phyloP scores from a whole-genome alignment of 1,140 invertebrate genomes.

The Hydropsyche tenuis region DNA sequence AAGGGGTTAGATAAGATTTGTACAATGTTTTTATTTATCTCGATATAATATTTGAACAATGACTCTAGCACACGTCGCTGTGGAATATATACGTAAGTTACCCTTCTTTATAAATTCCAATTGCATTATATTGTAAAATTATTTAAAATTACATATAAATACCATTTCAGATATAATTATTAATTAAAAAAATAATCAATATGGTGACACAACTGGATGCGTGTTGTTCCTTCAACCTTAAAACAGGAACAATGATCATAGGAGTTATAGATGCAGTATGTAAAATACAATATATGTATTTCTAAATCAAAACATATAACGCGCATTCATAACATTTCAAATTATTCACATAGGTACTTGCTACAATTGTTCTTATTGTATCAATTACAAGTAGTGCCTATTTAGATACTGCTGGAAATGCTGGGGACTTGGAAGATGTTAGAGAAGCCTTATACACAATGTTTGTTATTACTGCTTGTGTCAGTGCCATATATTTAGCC shows the following conservation, averaged over 20 bases:
- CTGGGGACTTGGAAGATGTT: background rate
- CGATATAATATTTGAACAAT: no score
- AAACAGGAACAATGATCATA: conserved; percentile 13
- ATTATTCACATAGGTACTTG: background rate
- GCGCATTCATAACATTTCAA: no score
- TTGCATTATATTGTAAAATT: no score
- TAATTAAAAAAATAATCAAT: background rate
- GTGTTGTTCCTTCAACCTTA: conserved; percentile 26
- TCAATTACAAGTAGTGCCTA: background rate
- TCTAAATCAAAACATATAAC: no score
- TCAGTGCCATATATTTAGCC: background rate
- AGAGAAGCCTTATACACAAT: background rate
- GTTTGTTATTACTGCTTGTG: background rate
- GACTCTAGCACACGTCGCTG: no score
- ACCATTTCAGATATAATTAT: background rate
- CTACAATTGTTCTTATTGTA: background rate
- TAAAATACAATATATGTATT: no score
- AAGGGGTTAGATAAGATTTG: no score
- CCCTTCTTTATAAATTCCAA: no score
- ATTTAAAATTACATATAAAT: no score
- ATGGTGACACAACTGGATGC: conserved; percentile 23
- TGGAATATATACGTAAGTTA: no score
- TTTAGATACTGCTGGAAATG: background rate
- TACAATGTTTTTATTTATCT: no score
- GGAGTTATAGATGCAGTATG: conserved; percentile 13